phyloP scores from a whole-genome alignment of 92 coral and sea anemone genomes.

The Virgularia gustaviana region DNA sequence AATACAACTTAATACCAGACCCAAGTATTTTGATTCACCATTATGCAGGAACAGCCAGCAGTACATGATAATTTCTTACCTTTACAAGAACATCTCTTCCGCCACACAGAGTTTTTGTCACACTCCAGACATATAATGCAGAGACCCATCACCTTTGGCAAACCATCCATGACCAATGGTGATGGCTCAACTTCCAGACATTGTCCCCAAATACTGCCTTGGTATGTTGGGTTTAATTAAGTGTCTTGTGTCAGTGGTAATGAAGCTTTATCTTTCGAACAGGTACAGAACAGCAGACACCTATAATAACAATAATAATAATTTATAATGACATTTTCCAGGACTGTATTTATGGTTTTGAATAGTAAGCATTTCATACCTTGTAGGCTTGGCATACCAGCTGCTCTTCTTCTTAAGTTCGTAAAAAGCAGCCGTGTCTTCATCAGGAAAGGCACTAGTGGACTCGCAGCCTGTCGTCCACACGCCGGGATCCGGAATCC shows the following conservation, averaged over 20 bases:
- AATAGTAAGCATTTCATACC: too few species aligned
- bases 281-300: conserved; percentile 5
- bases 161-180: conserved; percentile 26
- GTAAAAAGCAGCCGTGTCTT: too few species aligned
- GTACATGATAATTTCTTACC: conserved; percentile 21
- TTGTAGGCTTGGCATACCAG: too few species aligned
- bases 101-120: conserved; percentile 9
- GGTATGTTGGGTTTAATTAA: not conserved
- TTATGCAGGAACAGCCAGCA: too few species aligned
- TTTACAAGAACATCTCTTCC: conserved; percentile 22
- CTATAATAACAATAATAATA: not conserved
- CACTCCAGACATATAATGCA: conserved; percentile 10
- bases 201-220: conserved; percentile 1
- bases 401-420: too few species aligned
- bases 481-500: too few species aligned
- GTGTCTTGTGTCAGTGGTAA: conserved; percentile 12
- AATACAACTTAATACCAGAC: too few species aligned
- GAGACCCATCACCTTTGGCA: conserved; percentile 10
- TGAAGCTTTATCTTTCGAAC: conserved; percentile 11
- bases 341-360: not conserved
- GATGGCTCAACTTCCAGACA: conserved; percentile 18
- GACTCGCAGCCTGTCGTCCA: too few species aligned
- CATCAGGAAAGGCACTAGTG: too few species aligned
- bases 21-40: too few species aligned
- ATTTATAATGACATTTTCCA: not conserved